phyloP scores from a whole-genome alignment of 2,797 vertebrate species.

The Emydoidea blandingii region DNA sequence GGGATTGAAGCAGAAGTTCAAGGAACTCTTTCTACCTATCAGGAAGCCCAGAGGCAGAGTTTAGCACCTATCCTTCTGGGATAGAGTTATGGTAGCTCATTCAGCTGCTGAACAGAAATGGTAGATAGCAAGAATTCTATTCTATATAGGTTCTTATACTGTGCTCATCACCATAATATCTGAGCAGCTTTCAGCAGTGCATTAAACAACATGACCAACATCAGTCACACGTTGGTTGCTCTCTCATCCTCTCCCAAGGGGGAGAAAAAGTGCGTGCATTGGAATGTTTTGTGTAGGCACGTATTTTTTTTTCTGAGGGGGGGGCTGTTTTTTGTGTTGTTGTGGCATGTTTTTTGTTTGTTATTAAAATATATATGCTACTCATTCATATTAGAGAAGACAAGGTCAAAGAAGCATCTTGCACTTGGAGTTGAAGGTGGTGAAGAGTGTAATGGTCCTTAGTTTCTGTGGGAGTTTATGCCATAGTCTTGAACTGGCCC shows the following conservation, averaged over 20 bases:
- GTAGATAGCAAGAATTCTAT: neutral
- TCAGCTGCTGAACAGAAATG: neutral
- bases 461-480: neutral
- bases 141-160: neutral
- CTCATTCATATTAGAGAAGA: neutral
- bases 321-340: neutral
- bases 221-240: conserved; percentile 38
- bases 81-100: neutral
- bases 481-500: neutral
- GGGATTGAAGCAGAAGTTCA: neutral
- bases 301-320: neutral
- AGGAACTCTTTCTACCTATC: neutral
- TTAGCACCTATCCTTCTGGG: neutral
- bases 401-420: no score
- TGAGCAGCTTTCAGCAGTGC: neutral
- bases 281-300: neutral
- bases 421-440: neutral
- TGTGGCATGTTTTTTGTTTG: neutral
- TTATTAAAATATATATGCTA: neutral
- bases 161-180: neutral
- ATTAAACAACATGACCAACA: conserved; percentile 23
- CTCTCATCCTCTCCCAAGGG: conserved; percentile 10
- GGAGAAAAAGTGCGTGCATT: neutral
- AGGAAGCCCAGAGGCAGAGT: neutral
- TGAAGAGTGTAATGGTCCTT: neutral